Percentiles rank a stretch among this genome's conserved stretches.
These are phyloP conservation scores for Erebia ligea DNA, from an alignment of 2,888 invertebrate genomes.

Conservation along the genomic window DNA sequence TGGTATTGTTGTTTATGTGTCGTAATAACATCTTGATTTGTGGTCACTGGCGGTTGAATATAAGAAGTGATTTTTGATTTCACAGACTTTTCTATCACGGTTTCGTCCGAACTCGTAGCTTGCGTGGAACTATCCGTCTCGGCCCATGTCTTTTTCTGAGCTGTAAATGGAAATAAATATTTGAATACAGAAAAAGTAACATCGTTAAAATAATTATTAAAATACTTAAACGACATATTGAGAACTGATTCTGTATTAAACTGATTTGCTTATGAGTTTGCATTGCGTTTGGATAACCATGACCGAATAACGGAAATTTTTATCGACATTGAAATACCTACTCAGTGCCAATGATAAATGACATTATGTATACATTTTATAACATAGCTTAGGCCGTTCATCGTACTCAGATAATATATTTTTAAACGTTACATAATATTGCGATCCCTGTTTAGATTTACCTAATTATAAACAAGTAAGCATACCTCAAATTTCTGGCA, in stretches of 20 bases:
- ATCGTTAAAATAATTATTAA: constrained; percentile 56
- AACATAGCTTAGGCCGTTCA: background rate
- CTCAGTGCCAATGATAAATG: constrained; percentile 41
- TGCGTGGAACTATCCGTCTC: constrained; percentile 66
- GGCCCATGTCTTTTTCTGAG: constrained; percentile 75
- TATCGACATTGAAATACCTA: constrained; percentile 54
- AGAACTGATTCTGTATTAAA: constrained; percentile 49
- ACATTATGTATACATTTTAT: background rate
- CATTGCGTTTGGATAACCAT: constrained; percentile 29
- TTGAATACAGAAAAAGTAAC: constrained; percentile 56
- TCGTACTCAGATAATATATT: background rate
- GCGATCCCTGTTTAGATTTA: too few species aligned
- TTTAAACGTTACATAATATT: too few species aligned
- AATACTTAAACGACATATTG: constrained; percentile 59
- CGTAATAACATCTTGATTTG: constrained; percentile 53
- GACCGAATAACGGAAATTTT: constrained; percentile 58
- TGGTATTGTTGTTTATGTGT: constrained; percentile 49
- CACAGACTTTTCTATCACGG: constrained; percentile 62
- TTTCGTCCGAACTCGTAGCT: constrained; percentile 63
- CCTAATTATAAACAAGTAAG: too few species aligned
- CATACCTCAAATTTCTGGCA: too few species aligned
- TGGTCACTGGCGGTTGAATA: constrained; percentile 64
- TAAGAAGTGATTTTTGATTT: constrained; percentile 63
- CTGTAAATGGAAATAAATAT: constrained; percentile 68
- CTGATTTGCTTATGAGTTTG: constrained; percentile 39